phyloP scores from a whole-genome alignment of 2,888 invertebrate species.

The Molanna angustata region DNA sequence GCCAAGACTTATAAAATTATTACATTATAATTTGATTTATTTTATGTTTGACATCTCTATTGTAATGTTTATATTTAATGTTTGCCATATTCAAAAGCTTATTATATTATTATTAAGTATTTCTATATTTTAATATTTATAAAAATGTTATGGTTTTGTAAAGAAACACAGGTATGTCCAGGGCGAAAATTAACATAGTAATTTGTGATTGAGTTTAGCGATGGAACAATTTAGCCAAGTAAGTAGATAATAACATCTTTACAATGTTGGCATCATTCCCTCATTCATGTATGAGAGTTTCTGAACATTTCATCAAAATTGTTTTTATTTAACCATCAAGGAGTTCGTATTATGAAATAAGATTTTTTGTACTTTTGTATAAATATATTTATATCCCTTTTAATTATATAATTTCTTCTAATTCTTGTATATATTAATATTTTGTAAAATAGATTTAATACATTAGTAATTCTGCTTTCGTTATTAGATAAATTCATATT shows the following conservation, averaged over 20 bases:
- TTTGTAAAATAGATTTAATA: conserved; percentile 11
- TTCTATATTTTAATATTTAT: conserved; percentile 4
- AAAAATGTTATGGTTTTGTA: conserved; percentile 4
- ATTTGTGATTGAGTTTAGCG: no score
- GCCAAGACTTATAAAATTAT: conserved; percentile 17
- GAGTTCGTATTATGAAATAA: conserved; percentile 5
- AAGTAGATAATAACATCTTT: no score
- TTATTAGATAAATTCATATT: conserved; percentile 7
- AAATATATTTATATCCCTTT: conserved; percentile 14
- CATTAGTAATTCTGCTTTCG: conserved; percentile 12
- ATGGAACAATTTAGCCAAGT: no score
- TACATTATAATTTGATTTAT: conserved; percentile 13
- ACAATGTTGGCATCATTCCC: no score
- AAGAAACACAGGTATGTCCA: no score
- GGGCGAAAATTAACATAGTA: no score
- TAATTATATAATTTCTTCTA: conserved; percentile 9
- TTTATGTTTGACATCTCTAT: no score
- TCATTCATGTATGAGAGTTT: background rate
- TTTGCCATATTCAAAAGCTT: conserved; percentile 21
- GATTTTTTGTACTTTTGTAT: conserved; percentile 26
- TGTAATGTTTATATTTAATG: conserved; percentile 9
- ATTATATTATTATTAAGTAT: conserved; percentile 5
- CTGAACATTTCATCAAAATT: background rate
- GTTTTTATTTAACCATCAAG: background rate
- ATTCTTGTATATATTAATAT: conserved; percentile 2